Evolutionary conservation across 37 sponge, comb jelly and placozoan genomes (phyloP).

Genomic region (Ianthella basta): DNA sequence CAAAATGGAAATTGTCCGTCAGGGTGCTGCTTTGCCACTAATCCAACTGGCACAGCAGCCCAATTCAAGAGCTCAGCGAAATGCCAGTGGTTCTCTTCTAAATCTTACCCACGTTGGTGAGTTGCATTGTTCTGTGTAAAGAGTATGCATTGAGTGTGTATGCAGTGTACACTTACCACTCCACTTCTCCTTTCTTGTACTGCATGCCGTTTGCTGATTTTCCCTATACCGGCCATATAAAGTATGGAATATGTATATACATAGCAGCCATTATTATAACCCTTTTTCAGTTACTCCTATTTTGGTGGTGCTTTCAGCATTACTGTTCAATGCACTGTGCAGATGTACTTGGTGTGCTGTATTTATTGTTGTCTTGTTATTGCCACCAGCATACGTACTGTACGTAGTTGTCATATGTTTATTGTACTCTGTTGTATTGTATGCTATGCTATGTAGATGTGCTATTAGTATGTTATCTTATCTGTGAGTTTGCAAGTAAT

Average conservation of each 20-base stretch:
- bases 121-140: background rate
- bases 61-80: slow-evolving; percentile 73
- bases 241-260: too few species aligned
- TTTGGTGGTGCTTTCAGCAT: too few species aligned
- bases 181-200: too few species aligned
- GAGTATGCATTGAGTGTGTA: background rate
- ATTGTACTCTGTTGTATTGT: background rate
- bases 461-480: too few species aligned
- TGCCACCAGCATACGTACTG: background rate
- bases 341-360: too few species aligned
- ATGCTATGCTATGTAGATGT: background rate
- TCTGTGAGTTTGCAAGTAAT: too few species aligned
- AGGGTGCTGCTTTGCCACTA: slow-evolving; percentile 73
- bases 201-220: too few species aligned
- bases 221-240: too few species aligned
- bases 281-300: too few species aligned
- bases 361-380: too few species aligned
- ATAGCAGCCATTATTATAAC: too few species aligned
- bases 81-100: slow-evolving; percentile 83
- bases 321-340: too few species aligned
- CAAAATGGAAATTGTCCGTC: slow-evolving; percentile 65
- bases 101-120: slow-evolving; percentile 89
- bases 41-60: slow-evolving; percentile 44
- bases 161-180: background rate
- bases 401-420: background rate